phyloP scores from a whole-genome alignment of 92 coral and sea anemone genomes.

The Heteractis magnifica region DNA sequence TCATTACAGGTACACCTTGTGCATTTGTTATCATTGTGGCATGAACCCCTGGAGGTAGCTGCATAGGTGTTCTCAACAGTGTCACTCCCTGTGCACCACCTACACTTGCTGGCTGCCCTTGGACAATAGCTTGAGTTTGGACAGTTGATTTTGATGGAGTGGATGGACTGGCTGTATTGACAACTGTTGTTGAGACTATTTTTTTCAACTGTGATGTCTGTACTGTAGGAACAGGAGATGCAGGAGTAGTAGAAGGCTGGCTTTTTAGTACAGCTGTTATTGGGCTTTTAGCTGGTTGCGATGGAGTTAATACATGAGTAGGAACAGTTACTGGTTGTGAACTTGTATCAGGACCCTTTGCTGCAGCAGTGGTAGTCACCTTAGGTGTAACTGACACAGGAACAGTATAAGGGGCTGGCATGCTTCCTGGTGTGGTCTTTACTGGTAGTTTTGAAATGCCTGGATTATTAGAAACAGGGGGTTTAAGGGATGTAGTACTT shows the following conservation, averaged over 20 bases:
- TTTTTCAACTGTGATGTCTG: conserved; percentile 27
- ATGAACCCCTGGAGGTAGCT: conserved; percentile 88
- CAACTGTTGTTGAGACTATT: conserved; percentile 37
- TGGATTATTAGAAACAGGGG: conserved; percentile 36
- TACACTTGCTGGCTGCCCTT: conserved; percentile 57
- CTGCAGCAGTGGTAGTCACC: conserved; percentile 25
- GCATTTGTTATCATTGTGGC: conserved; percentile 95
- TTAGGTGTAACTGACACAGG: conserved; percentile 21
- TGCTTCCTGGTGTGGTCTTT: conserved; percentile 9
- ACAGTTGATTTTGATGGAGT: conserved; percentile 47
- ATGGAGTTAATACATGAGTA: conserved; percentile 20
- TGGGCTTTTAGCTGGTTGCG: conserved; percentile 12
- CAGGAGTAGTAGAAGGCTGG: conserved; percentile 18
- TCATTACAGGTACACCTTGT: conserved; percentile 92
- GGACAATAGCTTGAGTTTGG: conserved; percentile 66
- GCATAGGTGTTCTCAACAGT: conserved; percentile 79
- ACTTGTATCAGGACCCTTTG: conserved; percentile 17
- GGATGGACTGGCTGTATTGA: conserved; percentile 37
- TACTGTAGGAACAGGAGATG: conserved; percentile 34
- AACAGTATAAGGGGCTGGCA: conserved; percentile 34
- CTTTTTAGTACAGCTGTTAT: conserved; percentile 19
- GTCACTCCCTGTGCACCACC: conserved; percentile 80
- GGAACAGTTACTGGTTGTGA: conserved; percentile 34
- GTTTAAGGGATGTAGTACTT: conserved; percentile 40
- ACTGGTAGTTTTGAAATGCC: conserved; percentile 3